A percentile compares a stretch with the other conserved stretches of the same genome.
These are phyloP conservation scores for Scopus umbretta DNA, from an alignment of 2,113 vertebrate species.

Conservation along the genomic window DNA sequence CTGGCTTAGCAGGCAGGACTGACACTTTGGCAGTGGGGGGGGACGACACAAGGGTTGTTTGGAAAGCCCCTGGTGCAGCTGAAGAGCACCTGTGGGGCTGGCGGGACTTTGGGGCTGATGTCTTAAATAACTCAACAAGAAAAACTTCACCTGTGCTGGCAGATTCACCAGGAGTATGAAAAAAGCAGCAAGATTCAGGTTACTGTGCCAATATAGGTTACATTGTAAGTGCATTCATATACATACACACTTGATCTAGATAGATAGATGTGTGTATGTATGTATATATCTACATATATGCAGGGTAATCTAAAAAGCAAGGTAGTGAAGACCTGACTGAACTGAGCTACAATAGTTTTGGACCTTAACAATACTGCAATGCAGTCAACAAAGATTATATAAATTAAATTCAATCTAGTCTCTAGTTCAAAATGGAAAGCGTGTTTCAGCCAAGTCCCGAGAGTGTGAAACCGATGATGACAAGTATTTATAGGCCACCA, in stretches of 20 bases:
- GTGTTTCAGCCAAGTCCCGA: conserved; percentile 3
- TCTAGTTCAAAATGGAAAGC: background rate
- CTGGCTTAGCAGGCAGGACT: background rate
- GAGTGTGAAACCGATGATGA: background rate
- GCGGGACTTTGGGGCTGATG: background rate
- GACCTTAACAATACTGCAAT: background rate
- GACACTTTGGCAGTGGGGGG: background rate
- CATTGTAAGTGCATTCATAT: background rate
- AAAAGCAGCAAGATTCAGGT: background rate
- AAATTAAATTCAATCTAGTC: background rate
- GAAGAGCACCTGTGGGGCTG: background rate
- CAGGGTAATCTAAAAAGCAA: background rate
- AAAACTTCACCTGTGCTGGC: background rate
- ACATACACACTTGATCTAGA: background rate
- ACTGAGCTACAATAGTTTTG: background rate
- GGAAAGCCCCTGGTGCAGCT: background rate
- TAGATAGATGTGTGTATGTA: too few species aligned
- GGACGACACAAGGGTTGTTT: background rate
- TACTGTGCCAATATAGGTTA: background rate
- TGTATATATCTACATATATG: rapidly evolving
- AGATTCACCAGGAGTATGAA: background rate
- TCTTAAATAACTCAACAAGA: background rate
- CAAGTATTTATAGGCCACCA: conserved; percentile 35
- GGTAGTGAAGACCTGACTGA: background rate
- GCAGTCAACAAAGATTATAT: background rate